Base-by-base conservation (phyloP, 2,888 invertebrate genomes). In the Eupithecia subfuscata region DNA sequence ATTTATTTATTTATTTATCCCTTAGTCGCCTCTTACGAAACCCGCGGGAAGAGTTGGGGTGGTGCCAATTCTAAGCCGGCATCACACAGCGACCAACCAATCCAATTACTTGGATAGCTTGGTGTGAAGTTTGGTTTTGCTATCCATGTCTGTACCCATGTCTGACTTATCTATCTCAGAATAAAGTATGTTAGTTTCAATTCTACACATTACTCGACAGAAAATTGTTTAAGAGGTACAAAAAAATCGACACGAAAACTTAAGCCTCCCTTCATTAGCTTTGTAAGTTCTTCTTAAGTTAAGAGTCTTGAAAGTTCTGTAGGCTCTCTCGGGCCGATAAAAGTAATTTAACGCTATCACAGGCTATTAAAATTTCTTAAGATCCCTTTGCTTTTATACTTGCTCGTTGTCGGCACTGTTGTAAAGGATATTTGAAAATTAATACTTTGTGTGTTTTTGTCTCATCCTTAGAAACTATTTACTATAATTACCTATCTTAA, bases 221-320 rank as follows among this genome's bases (percentile, higher is more conserved):
- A 25, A 6, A 11, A 64, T 1, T 34, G 16, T 22, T 22, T 5
- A n/a, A n/a, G 25, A 71, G 45, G 71, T 65, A 34, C 64, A 30
- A 70, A 71, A 48, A 72, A 72, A 74, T 64, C 60, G 30, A 34
- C 70, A 70, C 30, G 56, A 40, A 69, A 69, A 65, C 71, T 74
- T 65, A 65, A 69, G 52, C 65, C 48, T 64, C 64, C 56, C 45
- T 74, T 77, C 71, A 77, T 77, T 74, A 65, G 65, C 65, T 73
- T 76, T 37, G 68, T 65, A 70, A 74, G 71, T 74, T 71, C 64
- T 43, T 43, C 43, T 22, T 45, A 45, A 45, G 45, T 45, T 45
- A 16, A 9, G 16, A 52, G 37, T 69, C 69, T 56, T 72, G 48
- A 30, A 72, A 65, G 43, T 71, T 74, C 30, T 63, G 71, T 52